Percentiles rank a stretch among this genome's conserved stretches.
phyloP scores from a whole-genome alignment of 2,888 invertebrate genomes.

The Tetheella fluctuosa region DNA sequence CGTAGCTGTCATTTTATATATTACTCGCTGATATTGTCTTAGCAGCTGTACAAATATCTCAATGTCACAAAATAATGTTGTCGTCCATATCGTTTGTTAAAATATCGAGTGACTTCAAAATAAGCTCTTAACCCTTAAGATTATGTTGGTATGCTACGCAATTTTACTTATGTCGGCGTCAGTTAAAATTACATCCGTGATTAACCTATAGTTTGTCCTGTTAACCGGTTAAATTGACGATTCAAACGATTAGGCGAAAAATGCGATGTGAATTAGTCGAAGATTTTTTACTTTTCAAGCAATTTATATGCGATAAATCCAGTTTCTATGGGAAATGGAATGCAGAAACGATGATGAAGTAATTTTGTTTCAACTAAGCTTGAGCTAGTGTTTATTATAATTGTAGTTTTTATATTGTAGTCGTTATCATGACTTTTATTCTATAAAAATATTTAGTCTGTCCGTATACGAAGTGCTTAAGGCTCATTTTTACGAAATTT shows the following conservation, averaged over 20 bases:
- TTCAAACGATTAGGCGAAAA: slow-evolving; percentile 70
- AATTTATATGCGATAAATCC: slow-evolving; percentile 19
- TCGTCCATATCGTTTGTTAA: too few relatives aligned
- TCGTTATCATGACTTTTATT: too few relatives aligned
- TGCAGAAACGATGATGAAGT: slow-evolving; percentile 10
- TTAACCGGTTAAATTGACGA: slow-evolving; percentile 56
- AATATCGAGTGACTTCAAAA: slow-evolving; percentile 34
- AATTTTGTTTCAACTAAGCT: slow-evolving; percentile 5
- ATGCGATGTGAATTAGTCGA: slow-evolving; percentile 55
- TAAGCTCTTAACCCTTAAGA: slow-evolving; percentile 35
- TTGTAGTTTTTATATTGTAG: neutral
- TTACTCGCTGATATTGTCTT: too few relatives aligned
- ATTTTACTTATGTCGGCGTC: slow-evolving; percentile 46
- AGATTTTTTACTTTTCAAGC: slow-evolving; percentile 35
- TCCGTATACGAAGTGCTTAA: neutral
- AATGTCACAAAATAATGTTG: too few relatives aligned
- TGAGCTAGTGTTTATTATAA: neutral
- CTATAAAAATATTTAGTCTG: too few relatives aligned
- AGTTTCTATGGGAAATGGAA: slow-evolving; percentile 7
- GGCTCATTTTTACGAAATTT: neutral
- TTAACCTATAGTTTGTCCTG: slow-evolving; percentile 53
- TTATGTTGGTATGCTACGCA: slow-evolving; percentile 53
- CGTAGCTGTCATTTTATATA: too few relatives aligned
- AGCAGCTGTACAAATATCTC: too few relatives aligned
- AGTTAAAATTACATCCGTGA: slow-evolving; percentile 72